Evolutionary conservation across 2,113 vertebrate species (phyloP).

Genomic region (Elanoides forficatus): DNA sequence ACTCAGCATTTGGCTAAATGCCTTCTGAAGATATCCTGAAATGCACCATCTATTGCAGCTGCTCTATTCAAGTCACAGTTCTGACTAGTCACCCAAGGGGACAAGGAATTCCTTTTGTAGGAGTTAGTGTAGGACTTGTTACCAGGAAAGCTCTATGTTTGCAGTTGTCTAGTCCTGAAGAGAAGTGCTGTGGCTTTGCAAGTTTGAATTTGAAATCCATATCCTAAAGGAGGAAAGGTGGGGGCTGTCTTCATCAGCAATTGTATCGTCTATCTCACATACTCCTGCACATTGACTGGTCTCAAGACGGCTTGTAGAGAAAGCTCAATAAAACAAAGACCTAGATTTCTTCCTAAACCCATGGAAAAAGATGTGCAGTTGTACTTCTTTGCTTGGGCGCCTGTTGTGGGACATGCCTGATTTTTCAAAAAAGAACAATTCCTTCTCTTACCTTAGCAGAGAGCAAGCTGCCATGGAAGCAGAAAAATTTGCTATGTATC

Average conservation of each 20-base stretch:
- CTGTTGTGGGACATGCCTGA: not conserved
- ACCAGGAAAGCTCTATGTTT: constrained; percentile 20
- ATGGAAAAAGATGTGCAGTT: not conserved
- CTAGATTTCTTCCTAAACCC: not conserved
- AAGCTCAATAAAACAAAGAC: not conserved
- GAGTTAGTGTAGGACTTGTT: constrained; percentile 50
- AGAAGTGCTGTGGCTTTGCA: not conserved
- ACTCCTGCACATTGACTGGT: not conserved
- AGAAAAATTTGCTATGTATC: not conserved
- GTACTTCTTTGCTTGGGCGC: not conserved
- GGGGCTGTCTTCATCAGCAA: not conserved
- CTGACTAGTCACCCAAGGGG: constrained; percentile 40
- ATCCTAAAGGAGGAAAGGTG: constrained; percentile 2
- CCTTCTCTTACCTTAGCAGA: not conserved
- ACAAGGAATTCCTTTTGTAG: constrained; percentile 53
- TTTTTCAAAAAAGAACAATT: not conserved
- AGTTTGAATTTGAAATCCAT: constrained; percentile 24
- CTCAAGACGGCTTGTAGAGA: not conserved
- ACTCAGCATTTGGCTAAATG: constrained; percentile 47
- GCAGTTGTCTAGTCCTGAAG: not conserved
- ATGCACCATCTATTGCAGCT: constrained; percentile 36
- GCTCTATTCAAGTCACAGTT: constrained; percentile 59
- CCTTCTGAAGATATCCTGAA: constrained; percentile 39
- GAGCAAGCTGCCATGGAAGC: not conserved
- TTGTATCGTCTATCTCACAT: not conserved